Percentiles rank a stretch among this genome's conserved stretches.
These are phyloP conservation scores for Lepidurus apus DNA, from an alignment of 1,140 invertebrate genomes.

Conservation along the genomic window DNA sequence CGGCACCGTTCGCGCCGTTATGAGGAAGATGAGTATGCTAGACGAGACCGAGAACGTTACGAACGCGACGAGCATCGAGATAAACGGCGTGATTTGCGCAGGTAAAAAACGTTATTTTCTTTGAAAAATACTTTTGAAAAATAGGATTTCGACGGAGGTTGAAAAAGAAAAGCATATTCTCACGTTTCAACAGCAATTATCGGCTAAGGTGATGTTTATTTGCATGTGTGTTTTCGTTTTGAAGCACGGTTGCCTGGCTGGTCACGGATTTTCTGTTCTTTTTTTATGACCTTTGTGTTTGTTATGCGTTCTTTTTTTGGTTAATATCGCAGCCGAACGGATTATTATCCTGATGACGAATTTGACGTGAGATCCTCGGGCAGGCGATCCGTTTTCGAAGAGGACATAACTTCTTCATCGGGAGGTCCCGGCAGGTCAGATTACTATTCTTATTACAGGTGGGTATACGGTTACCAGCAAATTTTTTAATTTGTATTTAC, in stretches of 20 bases:
- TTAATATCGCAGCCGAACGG: not conserved
- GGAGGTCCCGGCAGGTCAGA: slow-evolving; percentile 17
- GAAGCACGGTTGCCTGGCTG: slow-evolving; percentile 11
- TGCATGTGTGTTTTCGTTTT: not conserved
- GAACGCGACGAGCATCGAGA: slow-evolving; percentile 38
- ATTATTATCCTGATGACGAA: slow-evolving; percentile 16
- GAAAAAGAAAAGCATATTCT: no score
- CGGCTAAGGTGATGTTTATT: not conserved
- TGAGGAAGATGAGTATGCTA: slow-evolving; percentile 36
- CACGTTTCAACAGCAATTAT: not conserved
- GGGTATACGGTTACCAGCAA: not conserved
- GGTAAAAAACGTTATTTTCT: not conserved
- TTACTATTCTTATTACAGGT: slow-evolving; percentile 16
- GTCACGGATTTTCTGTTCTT: not conserved
- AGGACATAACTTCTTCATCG: not conserved
- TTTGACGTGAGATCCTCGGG: not conserved
- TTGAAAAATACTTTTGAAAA: not conserved
- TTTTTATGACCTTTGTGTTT: not conserved
- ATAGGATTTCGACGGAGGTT: no score
- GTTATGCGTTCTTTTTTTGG: not conserved
- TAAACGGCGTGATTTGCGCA: slow-evolving; percentile 31
- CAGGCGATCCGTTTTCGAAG: not conserved
- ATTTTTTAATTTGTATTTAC: not conserved
- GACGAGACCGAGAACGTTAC: slow-evolving; percentile 36
- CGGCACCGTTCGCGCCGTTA: slow-evolving; percentile 38